Conservation (phyloP, 1,140 invertebrate species). For the Lethocerus indicus region DNA sequence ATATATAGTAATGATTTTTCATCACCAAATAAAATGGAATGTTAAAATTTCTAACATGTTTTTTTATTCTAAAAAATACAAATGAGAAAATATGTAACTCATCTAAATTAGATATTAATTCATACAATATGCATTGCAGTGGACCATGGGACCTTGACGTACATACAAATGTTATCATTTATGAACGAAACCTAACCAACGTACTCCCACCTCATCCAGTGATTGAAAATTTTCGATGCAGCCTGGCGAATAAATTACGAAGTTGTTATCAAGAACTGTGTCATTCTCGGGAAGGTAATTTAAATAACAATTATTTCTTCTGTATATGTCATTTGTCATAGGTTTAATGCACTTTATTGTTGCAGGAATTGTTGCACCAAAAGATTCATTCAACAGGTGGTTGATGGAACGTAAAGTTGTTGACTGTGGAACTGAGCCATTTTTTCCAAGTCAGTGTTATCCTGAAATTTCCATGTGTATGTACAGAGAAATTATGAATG, state of each 20-base stretch:
- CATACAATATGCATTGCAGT: constrained; percentile 24
- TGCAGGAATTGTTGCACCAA: constrained; percentile 76
- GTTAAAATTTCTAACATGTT: neutral
- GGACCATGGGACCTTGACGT: constrained; percentile 94
- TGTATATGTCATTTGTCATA: neutral
- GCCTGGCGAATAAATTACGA: constrained; percentile 62
- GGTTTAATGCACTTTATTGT: neutral
- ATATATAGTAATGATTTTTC: no score
- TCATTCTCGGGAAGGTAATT: constrained; percentile 65
- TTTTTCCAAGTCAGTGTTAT: constrained; percentile 79
- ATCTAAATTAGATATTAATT: neutral
- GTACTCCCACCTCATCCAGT: constrained; percentile 87
- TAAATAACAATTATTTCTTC: neutral
- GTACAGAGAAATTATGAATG: constrained; percentile 97
- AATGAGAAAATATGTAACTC: neutral
- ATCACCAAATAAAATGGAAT: no score
- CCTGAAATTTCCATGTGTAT: constrained; percentile 86
- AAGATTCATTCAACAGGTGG: constrained; percentile 93
- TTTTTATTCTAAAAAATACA: neutral
- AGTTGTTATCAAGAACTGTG: constrained; percentile 89
- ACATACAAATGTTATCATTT: constrained; percentile 84
- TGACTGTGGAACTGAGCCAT: constrained; percentile 70
- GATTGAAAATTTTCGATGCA: constrained; percentile 64
- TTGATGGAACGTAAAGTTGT: constrained; percentile 87
- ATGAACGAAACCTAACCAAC: constrained; percentile 64